phyloP scores from a whole-genome alignment of 1,140 invertebrate genomes.

The Battus philenor region DNA sequence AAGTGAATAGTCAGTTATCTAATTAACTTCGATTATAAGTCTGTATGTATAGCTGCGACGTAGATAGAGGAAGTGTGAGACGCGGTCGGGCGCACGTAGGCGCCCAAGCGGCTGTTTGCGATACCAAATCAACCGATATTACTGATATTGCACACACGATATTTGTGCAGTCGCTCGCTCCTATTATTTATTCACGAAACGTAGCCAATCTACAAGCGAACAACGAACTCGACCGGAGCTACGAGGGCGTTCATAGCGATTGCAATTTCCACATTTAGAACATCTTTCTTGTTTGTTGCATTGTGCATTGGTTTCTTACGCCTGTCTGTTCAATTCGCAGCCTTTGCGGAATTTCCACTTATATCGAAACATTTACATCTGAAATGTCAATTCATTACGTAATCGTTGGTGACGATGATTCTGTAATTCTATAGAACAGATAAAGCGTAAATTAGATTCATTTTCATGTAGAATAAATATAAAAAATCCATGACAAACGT shows the following conservation, averaged over 20 bases:
- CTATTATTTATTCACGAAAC: conserved; percentile 38
- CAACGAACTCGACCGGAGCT: conserved; percentile 25
- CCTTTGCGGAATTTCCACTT: too few species aligned
- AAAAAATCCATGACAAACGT: too few species aligned
- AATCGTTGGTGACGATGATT: too few species aligned
- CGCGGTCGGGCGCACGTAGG: conserved; percentile 60
- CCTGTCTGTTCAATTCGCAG: too few species aligned
- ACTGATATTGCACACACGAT: conserved; percentile 39
- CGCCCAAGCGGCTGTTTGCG: conserved; percentile 34
- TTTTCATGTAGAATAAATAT: too few species aligned
- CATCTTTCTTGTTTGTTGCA: too few species aligned
- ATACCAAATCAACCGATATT: conserved; percentile 37
- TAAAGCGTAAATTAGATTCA: too few species aligned
- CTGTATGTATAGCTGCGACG: conserved; percentile 9
- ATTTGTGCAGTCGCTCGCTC: conserved; percentile 34
- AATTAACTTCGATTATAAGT: conserved; percentile 9
- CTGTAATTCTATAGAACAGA: too few species aligned
- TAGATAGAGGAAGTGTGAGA: conserved; percentile 28
- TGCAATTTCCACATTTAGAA: neutral
- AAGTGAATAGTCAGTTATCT: conserved; percentile 12
- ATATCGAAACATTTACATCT: too few species aligned
- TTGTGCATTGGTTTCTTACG: too few species aligned
- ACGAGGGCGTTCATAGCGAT: conserved; percentile 3
- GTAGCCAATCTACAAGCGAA: conserved; percentile 30
- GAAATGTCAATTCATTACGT: too few species aligned